Evolutionary conservation across 2,888 invertebrate genomes (phyloP).

Genomic region (Fragum fragum): DNA sequence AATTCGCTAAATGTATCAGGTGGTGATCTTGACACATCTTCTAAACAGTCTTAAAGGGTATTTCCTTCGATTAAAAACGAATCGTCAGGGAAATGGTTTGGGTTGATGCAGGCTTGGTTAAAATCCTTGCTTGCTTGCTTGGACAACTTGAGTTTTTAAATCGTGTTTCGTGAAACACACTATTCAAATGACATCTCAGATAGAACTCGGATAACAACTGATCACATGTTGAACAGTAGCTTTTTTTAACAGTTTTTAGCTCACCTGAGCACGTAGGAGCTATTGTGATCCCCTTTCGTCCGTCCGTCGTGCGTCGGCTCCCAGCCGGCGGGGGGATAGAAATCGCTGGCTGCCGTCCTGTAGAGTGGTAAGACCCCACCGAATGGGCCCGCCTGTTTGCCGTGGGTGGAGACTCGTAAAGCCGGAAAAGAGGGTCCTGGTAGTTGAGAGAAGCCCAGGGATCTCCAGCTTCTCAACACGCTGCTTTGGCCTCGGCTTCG

Average conservation of each 20-base stretch:
- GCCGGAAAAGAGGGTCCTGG: too few species aligned
- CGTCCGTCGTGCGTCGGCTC: too few species aligned
- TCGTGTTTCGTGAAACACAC: not conserved
- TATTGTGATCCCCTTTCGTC: too few species aligned
- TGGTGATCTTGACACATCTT: not conserved
- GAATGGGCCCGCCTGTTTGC: too few species aligned
- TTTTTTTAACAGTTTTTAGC: not conserved
- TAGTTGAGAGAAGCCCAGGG: too few species aligned
- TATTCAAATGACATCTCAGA: slow-evolving; percentile 13
- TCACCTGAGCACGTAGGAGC: not conserved
- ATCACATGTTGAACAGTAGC: slow-evolving; percentile 5
- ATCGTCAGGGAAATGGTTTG: not conserved
- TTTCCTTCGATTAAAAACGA: slow-evolving; percentile 5
- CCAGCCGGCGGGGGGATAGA: too few species aligned
- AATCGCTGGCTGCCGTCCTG: too few species aligned
- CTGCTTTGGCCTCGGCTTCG: too few species aligned
- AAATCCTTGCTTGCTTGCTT: slow-evolving; percentile 2
- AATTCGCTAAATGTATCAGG: not conserved
- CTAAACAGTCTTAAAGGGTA: not conserved
- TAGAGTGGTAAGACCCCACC: too few species aligned
- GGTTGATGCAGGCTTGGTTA: not conserved
- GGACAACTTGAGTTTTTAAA: not conserved
- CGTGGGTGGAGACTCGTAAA: too few species aligned
- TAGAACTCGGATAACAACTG: slow-evolving; percentile 12
- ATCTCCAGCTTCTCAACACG: too few species aligned